Evolutionary conservation across 2,113 vertebrate genomes (phyloP).

Genomic region (Gallinago jamesoni): DNA sequence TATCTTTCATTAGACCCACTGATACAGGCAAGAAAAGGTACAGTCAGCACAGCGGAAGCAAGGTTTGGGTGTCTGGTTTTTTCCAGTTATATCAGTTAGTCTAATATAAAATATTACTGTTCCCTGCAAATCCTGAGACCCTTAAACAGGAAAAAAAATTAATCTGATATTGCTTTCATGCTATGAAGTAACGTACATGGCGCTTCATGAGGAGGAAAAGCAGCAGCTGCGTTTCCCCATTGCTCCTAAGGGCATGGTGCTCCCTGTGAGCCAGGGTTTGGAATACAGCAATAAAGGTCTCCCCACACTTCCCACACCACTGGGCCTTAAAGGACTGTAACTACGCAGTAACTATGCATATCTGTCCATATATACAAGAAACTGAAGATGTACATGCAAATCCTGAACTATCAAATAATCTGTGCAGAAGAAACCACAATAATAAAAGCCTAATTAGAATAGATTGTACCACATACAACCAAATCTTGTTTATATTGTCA

Average conservation of each 20-base stretch:
- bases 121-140: background rate
- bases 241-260: background rate
- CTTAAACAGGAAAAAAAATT: background rate
- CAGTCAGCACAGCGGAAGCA: background rate
- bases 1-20: background rate
- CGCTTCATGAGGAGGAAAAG: background rate
- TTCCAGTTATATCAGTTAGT: background rate
- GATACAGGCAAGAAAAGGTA: background rate
- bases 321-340: background rate
- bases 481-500: constrained; percentile 58
- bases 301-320: background rate
- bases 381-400: constrained; percentile 17
- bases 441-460: constrained; percentile 73
- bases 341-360: background rate
- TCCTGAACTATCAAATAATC: constrained; percentile 56
- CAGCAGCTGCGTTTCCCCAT: background rate
- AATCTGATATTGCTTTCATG: background rate
- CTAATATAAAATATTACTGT: background rate
- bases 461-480: constrained; percentile 28
- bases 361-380: constrained; percentile 4
- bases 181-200: background rate
- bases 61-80: background rate
- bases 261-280: background rate
- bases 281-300: background rate
- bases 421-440: constrained; percentile 53